Evolutionary conservation across 2,888 invertebrate genomes (phyloP).

Genomic region (Rhingia rostrata): DNA sequence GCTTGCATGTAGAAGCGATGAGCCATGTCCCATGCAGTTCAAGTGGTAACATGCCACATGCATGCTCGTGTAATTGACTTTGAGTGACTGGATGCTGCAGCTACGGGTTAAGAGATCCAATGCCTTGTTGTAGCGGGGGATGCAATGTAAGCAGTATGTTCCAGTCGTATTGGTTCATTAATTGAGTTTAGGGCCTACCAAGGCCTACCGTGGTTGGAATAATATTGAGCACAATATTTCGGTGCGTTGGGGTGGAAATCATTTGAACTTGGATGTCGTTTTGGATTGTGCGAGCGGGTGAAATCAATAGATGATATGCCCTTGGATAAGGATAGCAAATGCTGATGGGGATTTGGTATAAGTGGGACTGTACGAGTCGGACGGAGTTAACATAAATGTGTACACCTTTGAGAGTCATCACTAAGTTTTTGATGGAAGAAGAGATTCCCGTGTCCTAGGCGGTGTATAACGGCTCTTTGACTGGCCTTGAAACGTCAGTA

Average conservation of each 20-base stretch:
- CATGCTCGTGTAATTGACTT: constrained; percentile 10
- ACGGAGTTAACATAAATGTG: too few relatives aligned
- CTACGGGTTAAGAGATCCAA: not conserved
- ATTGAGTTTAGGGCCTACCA: constrained; percentile 10
- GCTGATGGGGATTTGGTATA: too few relatives aligned
- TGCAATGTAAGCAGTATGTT: not conserved
- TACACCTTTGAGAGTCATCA: too few relatives aligned
- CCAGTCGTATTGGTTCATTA: not conserved
- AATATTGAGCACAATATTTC: not conserved
- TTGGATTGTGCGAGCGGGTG: not conserved
- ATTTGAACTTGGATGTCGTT: constrained; percentile 1
- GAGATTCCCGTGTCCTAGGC: too few relatives aligned
- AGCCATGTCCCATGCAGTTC: constrained; percentile 1
- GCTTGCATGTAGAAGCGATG: not conserved
- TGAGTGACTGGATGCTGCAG: not conserved
- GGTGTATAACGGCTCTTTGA: too few relatives aligned
- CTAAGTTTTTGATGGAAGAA: too few relatives aligned
- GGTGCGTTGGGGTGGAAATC: not conserved
- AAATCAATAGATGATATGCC: not conserved
- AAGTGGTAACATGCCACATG: constrained; percentile 15
- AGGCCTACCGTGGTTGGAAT: not conserved
- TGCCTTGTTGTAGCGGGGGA: not conserved
- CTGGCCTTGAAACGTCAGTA: too few relatives aligned
- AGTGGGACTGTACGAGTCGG: too few relatives aligned
- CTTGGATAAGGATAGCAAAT: not conserved